Conservation (phyloP, 2,888 invertebrate genomes). For the Nomada fucata region DNA sequence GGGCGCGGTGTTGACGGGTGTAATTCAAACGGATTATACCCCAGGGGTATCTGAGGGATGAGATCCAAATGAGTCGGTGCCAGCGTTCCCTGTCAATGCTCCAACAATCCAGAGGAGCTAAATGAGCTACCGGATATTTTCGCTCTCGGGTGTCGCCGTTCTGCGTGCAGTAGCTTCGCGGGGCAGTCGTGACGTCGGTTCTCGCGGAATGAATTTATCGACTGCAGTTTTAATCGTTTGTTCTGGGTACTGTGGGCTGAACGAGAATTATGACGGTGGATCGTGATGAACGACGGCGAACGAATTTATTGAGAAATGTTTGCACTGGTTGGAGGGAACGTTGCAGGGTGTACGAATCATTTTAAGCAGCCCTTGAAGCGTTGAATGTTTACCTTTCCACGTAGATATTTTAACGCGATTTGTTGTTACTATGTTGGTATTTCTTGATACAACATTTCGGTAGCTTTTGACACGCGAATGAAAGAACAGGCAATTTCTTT, state of each 20-base stretch:
- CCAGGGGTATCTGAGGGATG: conserved; percentile 73
- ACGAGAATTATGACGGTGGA: conserved; percentile 6
- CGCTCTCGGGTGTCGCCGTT: conserved; percentile 17
- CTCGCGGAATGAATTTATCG: conserved; percentile 29
- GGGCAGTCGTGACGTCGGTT: conserved; percentile 17
- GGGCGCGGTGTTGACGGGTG: conserved; percentile 69
- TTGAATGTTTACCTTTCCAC: too few species aligned
- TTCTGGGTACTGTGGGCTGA: neutral
- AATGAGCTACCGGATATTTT: conserved; percentile 60
- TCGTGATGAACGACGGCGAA: conserved; percentile 13
- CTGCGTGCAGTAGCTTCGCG: conserved; percentile 6
- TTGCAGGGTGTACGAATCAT: neutral
- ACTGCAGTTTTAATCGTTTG: conserved; percentile 16
- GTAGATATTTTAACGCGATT: too few species aligned
- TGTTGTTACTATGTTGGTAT: too few species aligned
- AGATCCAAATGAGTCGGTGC: conserved; percentile 77
- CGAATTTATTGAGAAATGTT: conserved; percentile 10
- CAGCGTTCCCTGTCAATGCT: conserved; percentile 54
- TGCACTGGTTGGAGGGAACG: neutral
- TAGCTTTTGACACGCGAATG: too few species aligned
- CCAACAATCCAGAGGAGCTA: conserved; percentile 51
- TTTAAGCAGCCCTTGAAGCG: neutral
- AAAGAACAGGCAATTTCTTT: too few species aligned
- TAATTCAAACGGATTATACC: conserved; percentile 83
- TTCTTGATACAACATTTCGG: too few species aligned